Base-by-base conservation (phyloP, 1,140 invertebrate genomes). In the Bombus superbus region DNA sequence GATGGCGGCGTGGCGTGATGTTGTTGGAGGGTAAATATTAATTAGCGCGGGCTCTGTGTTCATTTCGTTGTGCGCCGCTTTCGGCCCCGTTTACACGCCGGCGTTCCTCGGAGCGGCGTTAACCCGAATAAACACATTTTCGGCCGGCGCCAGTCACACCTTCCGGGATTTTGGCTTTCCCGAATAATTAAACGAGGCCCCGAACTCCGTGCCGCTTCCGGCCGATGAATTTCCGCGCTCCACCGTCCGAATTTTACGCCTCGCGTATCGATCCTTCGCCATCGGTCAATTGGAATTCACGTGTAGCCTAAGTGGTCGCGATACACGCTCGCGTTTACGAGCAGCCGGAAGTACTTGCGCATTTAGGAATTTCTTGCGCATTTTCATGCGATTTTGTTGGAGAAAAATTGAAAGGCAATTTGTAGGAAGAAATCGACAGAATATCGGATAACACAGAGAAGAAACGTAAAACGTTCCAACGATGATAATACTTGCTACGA, bases 41-140 rank as follows among this genome's bases (percentile, higher is more conserved):
- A 73, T 73, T 73, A 73, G 71, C 71, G 42, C 44, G 28, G 38
- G n/a, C 71, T 73, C 71, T 94, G 94, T 94, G 94, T 95, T 95
- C 94, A 94, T 94, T 94, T 92, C 92, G 90, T 92, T 94, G 94
- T 94, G 94, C 93, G 89, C 93, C 91, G 74, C 74, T 57, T 53
- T 38, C 74, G 74, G 44, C 35, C 32, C 74, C 74, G 74, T 73
- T 73, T 73, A 47, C 71, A 73, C 74, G 25, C 47, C 42, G 74
- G 11, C 75, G 92, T 87, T 90, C 88, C 91, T 90, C 87, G 85
- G 86, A 57, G 83, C 76, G 57, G 87, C 87, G 84, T 73, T 73
- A 73, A 73, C 85, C 66, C 79, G 86, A 81, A 82, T 83, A 89
- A 88, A 91, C 86, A 85, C 71, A 47, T 85, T 85, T 85, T 85